Conservation (phyloP, 92 coral and sea anemone genomes). For the Chrysogorgia sp. region DNA sequence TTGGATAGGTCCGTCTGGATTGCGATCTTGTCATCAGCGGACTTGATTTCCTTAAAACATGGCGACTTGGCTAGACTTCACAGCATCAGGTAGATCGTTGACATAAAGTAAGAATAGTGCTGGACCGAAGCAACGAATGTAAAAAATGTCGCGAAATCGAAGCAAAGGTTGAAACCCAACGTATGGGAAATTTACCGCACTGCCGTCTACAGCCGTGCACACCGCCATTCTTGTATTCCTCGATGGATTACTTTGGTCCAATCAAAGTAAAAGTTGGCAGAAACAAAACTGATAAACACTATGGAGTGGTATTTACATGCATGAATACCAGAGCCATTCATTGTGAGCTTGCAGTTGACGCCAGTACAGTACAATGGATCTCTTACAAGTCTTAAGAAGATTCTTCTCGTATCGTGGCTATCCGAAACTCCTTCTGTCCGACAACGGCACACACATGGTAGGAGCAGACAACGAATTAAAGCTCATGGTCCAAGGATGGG, state of each 20-base stretch:
- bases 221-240: slow-evolving; percentile 59
- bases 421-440: slow-evolving; percentile 46
- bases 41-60: too few relatives aligned
- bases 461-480: slow-evolving; percentile 52
- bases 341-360: slow-evolving; percentile 51
- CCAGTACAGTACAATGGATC: slow-evolving; percentile 63
- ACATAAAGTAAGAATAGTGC: too few relatives aligned
- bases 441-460: slow-evolving; percentile 51
- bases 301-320: slow-evolving; percentile 62
- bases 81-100: too few relatives aligned
- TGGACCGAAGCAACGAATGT: too few relatives aligned
- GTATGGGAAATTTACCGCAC: slow-evolving; percentile 57
- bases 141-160: slow-evolving; percentile 50
- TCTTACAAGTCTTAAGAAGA: slow-evolving; percentile 62
- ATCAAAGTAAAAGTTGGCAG: slow-evolving; percentile 61
- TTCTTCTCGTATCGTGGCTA: slow-evolving; percentile 58
- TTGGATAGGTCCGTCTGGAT: too few relatives aligned
- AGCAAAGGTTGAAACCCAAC: slow-evolving; percentile 44
- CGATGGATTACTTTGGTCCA: slow-evolving; percentile 61
- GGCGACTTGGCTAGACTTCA: too few relatives aligned
- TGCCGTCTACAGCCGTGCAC: slow-evolving; percentile 59
- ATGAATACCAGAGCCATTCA: slow-evolving; percentile 60
- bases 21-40: too few relatives aligned
- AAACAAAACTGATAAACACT: slow-evolving; percentile 58
- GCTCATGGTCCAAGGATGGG: too few relatives aligned